These are phyloP conservation scores for Euproctis similis DNA, from an alignment of 2,888 invertebrate species.

Conservation along the genomic window DNA sequence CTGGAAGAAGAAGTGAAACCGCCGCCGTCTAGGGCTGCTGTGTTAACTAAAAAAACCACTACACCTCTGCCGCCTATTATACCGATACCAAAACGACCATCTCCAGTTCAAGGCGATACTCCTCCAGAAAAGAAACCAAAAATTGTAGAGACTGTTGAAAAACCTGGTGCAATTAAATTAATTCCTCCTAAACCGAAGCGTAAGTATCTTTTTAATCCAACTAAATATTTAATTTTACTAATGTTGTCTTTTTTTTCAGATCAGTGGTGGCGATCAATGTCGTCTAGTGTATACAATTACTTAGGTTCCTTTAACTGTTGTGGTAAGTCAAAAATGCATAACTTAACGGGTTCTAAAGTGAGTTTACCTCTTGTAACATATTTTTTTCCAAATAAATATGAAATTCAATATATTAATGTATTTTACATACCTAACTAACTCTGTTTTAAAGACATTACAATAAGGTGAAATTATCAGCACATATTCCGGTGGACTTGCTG, in stretches of 20 bases:
- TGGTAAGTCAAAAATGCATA: slow-evolving; percentile 74
- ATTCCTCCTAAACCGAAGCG: slow-evolving; percentile 93
- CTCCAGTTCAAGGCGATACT: slow-evolving; percentile 64
- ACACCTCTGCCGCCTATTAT: slow-evolving; percentile 61
- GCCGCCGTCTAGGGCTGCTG: slow-evolving; percentile 83
- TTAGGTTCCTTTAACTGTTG: slow-evolving; percentile 45
- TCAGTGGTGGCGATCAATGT: slow-evolving; percentile 29
- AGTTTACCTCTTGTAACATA: slow-evolving; percentile 53
- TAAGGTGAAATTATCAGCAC: slow-evolving; percentile 38
- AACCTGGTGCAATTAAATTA: slow-evolving; percentile 88
- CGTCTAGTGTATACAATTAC: slow-evolving; percentile 38
- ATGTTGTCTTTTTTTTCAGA: slow-evolving; percentile 66
- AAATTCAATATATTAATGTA: slow-evolving; percentile 32
- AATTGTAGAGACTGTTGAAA: slow-evolving; percentile 77
- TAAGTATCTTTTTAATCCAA: slow-evolving; percentile 78
- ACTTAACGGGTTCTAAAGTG: slow-evolving; percentile 56
- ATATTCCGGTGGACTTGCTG: slow-evolving; percentile 41
- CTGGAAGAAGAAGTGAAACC: slow-evolving; percentile 90
- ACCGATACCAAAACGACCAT: slow-evolving; percentile 64
- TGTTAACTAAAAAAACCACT: slow-evolving; percentile 74
- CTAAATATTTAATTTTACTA: slow-evolving; percentile 32
- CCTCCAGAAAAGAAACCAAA: slow-evolving; percentile 88
- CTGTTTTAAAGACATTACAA: slow-evolving; percentile 48
- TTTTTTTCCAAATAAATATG: slow-evolving; percentile 67
- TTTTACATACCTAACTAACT: slow-evolving; percentile 27